Evolutionary conservation across 2,113 vertebrate genomes (phyloP), one percentile per base, ranked within the genome.

Genomic region (Calcarius ornatus): DNA sequence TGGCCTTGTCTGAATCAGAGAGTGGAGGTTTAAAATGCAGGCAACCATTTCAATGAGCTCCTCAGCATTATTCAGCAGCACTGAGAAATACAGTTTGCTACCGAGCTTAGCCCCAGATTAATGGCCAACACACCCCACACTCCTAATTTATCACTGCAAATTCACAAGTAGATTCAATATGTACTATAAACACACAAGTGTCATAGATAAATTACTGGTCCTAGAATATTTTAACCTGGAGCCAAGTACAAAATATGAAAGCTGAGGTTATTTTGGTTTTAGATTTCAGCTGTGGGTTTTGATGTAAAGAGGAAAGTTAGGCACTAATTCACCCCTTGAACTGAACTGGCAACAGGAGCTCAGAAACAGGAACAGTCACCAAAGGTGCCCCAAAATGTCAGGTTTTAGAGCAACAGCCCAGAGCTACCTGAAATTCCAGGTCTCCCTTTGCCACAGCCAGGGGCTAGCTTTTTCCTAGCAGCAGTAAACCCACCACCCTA

Each of bases 1-100:
- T 6, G 70, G 47, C 93, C 90, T 91, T 79, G 81, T 87, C 28
- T 54, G 47, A 86, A 53, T 37, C 59, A 25, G 19, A 91, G 81
- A 68, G n/a, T 0, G 35, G 7, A 35, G 25, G 2, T 86, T 88
- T 77, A 90, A 84, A 79, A 96, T 88, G 83, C 89, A 88, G 86
- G 80, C 6, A 35, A 75, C 38, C 21, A 1, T 81, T 81, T 30
- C 86, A 45, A 14, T 1, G 56, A 54, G 64, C 38, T 91, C 27
- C 84, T 57, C 21, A 1, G 61, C 27, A 28, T 57, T 56, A 18
- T 30, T 42, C 21, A 53, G 42, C 63, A n/a, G 72, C 31, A 28
- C 25, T 28, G 35, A 89, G 80, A 89, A 86, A 81, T 10, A 33
- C 9, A 66, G 22, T 38, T 86, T 37, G 13, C 57, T 33, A 43